Conservation (phyloP, 1,140 invertebrate genomes). For the Brachionus rotundiformis region DNA sequence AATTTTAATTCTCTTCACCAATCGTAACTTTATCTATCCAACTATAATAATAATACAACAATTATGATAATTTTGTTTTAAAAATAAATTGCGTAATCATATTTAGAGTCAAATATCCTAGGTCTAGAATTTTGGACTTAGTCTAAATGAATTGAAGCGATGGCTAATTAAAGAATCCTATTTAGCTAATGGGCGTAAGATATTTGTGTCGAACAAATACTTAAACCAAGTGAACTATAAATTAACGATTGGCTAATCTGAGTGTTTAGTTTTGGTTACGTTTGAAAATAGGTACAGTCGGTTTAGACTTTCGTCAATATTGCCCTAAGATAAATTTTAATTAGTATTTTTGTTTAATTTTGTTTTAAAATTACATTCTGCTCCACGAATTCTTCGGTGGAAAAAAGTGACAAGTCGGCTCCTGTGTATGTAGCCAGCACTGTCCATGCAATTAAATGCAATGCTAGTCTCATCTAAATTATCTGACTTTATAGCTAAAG, state of each 20-base stretch:
- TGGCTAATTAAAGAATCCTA: background rate
- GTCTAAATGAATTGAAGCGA: background rate
- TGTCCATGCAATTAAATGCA: background rate
- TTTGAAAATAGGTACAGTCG: conserved; percentile 18
- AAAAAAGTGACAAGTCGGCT: conserved; percentile 13
- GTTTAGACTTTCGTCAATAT: background rate
- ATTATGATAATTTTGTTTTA: background rate
- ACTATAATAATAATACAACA: background rate
- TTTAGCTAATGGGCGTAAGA: background rate
- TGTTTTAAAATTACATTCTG: background rate
- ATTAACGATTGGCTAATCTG: background rate
- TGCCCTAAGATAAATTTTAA: background rate
- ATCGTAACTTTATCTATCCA: background rate
- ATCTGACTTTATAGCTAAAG: background rate
- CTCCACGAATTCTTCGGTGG: background rate
- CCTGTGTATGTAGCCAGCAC: background rate
- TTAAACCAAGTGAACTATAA: background rate
- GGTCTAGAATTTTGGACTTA: background rate
- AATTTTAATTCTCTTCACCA: background rate
- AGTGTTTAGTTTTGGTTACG: background rate
- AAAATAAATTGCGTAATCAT: background rate
- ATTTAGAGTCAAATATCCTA: background rate
- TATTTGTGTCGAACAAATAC: background rate
- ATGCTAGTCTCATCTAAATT: background rate
- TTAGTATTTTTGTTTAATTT: background rate